phyloP scores from a whole-genome alignment of 2,113 vertebrate genomes.

The Calyptommatus sinebrachiatus region DNA sequence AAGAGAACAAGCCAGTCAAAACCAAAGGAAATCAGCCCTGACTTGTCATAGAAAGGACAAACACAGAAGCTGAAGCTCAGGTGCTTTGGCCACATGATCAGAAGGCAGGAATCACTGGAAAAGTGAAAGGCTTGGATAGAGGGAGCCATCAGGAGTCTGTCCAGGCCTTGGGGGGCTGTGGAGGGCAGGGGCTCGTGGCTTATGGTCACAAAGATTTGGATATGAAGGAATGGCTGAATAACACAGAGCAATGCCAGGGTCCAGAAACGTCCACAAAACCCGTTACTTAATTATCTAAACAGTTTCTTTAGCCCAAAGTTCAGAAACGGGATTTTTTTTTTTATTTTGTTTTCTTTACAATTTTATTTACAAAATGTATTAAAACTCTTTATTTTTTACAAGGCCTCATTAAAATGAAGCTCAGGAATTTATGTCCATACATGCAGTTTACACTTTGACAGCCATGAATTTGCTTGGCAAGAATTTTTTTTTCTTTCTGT shows the following conservation, averaged over 20 bases:
- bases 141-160: no score
- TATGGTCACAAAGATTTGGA: no score
- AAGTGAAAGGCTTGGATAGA: no score
- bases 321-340: conserved; percentile 7
- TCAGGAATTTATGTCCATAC: conserved; percentile 87
- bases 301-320: conserved; percentile 11
- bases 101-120: no score
- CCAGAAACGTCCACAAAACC: not conserved
- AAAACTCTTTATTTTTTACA: conserved; percentile 97
- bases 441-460: conserved; percentile 92
- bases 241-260: not conserved
- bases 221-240: no score
- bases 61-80: no score
- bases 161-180: no score
- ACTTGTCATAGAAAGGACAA: no score
- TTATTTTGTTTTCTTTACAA: conserved; percentile 85
- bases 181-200: no score
- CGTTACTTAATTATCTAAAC: not conserved
- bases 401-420: conserved; percentile 88
- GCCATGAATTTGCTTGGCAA: conserved; percentile 86
- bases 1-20: no score
- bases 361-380: conserved; percentile 99
- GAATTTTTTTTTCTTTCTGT: conserved; percentile 68
- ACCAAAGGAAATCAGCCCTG: no score
- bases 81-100: no score